These are phyloP conservation scores for Formica aserva DNA, from an alignment of 2,888 invertebrate genomes.

Conservation along the genomic window DNA sequence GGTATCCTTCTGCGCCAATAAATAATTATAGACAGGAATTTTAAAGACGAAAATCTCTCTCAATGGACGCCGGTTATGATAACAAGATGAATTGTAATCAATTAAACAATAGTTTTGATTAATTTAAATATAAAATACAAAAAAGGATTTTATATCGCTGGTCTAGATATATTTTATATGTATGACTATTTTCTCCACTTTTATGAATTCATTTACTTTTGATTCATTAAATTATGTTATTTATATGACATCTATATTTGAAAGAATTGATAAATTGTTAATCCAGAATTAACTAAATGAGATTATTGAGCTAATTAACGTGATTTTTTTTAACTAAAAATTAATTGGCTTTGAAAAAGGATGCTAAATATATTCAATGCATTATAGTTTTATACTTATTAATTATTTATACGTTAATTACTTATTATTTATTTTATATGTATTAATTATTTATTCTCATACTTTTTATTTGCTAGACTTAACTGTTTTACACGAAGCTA, in stretches of 20 bases:
- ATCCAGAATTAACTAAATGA: slow-evolving; percentile 11
- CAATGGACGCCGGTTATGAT: neutral
- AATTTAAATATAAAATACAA: neutral
- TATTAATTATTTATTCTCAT: slow-evolving; percentile 24
- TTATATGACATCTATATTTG: neutral
- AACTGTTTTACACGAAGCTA: neutral
- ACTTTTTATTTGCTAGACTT: neutral
- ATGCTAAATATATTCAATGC: neutral
- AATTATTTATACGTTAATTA: neutral
- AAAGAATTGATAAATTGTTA: slow-evolving; percentile 7
- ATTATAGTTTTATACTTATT: neutral
- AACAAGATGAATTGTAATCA: slow-evolving; percentile 1
- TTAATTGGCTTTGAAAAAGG: slow-evolving; percentile 12
- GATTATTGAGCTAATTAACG: neutral
- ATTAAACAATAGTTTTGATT: neutral
- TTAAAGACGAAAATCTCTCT: neutral
- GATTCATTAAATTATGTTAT: slow-evolving; percentile 1
- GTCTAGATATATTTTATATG: neutral
- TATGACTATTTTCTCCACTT: neutral
- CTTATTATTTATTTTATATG: neutral
- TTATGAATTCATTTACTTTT: neutral
- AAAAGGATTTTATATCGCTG: neutral
- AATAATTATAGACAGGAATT: slow-evolving; percentile 25
- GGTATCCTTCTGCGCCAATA: slow-evolving; percentile 26
- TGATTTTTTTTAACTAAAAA: slow-evolving; percentile 5